Base-by-base conservation (phyloP, 2,888 invertebrate species). In the Parochlus steinenii region DNA sequence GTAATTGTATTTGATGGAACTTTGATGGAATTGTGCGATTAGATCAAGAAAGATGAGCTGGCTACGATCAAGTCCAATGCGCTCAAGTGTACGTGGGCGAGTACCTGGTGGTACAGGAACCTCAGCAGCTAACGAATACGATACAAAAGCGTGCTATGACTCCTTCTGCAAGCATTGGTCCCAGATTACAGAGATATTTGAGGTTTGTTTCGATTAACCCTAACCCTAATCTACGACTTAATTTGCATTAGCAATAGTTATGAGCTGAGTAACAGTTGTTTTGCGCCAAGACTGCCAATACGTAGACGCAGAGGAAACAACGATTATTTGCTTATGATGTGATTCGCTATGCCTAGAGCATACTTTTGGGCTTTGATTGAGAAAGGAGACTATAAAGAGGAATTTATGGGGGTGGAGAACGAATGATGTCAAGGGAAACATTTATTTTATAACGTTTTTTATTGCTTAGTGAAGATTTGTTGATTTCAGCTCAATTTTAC, bases 111-210 rank as follows among this genome's bases (percentile, higher is more conserved):
- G 74, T 25, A 53, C 67, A 3, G 62, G 70, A 28, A 74, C 74
- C 47, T 72, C 75, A 7, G 64, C 69, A 2, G 69, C 74, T 4
- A 71, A 73, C 6, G 75, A 77, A 52, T 77, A 76, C 47, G 86
- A 87, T 61, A 82, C 86, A 0, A 77, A 81, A 35, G 90, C 90
- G 6, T 89, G 89, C 58, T 85, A 82, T 52, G 86, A 82, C 56
- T 89, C 89, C 49, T 90, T 90, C 61, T 78, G 80, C 54, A 83
- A 83, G 54, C 92, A 92, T 55, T 92, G 92, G 89, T 82, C 86
- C 50, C 90, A 92, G 55, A 83, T 82, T 3, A 63, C 73, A 48
- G 83, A 85, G 44, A 85, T 90, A n/a, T n/a, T n/a, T n/a, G n/a
- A n/a, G n/a, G n/a, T n/a, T n/a, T n/a, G n/a, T n/a, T n/a, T n/a